Conservation (phyloP, 2,888 invertebrate genomes). For the Beris chalybata region DNA sequence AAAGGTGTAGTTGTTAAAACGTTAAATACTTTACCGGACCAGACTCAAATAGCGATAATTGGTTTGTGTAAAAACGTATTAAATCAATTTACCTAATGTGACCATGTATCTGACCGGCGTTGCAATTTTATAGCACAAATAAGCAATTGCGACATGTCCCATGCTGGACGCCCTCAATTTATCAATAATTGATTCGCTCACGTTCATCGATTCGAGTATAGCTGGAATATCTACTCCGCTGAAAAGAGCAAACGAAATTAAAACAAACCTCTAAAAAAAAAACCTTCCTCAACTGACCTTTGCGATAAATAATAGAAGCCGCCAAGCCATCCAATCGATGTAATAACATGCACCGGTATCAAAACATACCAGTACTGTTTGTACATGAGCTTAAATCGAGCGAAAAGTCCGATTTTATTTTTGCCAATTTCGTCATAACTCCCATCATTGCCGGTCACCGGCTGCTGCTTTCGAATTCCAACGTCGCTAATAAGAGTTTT, state of each 20-base stretch:
- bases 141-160: conserved; percentile 87
- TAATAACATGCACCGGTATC: conserved; percentile 87
- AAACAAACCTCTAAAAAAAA: neutral
- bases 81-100: conserved; percentile 70
- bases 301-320: conserved; percentile 83
- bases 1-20: too few species aligned
- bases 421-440: neutral
- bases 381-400: conserved; percentile 87
- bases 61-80: too few species aligned
- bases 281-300: conserved; percentile 62
- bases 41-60: too few species aligned
- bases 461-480: neutral
- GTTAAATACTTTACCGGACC: too few species aligned
- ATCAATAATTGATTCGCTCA: conserved; percentile 77
- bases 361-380: conserved; percentile 96
- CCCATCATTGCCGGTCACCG: neutral
- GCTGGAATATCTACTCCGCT: conserved; percentile 91
- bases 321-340: conserved; percentile 87
- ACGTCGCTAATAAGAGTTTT: conserved; percentile 1
- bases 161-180: conserved; percentile 78
- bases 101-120: conserved; percentile 92
- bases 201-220: conserved; percentile 72
- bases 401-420: conserved; percentile 67
- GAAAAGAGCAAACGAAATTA: conserved; percentile 38
- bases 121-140: conserved; percentile 90